Conservation (phyloP, 2,113 vertebrate species). For the Lamprologus ornatipinnis region DNA sequence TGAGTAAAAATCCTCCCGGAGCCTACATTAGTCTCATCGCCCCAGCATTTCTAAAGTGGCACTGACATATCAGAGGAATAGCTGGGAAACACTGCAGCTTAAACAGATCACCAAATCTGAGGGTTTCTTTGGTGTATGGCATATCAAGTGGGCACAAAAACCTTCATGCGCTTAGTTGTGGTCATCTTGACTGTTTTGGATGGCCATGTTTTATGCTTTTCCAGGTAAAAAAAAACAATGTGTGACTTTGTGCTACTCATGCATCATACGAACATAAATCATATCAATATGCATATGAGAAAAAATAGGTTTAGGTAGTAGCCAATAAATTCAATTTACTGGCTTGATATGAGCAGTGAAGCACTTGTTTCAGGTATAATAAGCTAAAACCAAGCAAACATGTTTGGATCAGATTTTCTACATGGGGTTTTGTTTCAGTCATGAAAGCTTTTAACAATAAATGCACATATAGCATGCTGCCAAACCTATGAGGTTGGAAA, state of each 20-base stretch:
- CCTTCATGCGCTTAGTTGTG: background rate
- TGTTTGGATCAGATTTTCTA: background rate
- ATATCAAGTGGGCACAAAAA: background rate
- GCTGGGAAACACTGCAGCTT: background rate
- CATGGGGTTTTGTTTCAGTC: background rate
- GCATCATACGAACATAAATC: background rate
- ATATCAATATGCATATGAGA: background rate
- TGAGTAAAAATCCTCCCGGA: background rate
- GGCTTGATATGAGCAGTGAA: background rate
- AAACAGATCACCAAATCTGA: background rate
- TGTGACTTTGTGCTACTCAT: background rate
- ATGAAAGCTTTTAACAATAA: background rate
- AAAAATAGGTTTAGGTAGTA: background rate
- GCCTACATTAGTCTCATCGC: background rate
- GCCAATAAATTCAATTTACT: background rate
- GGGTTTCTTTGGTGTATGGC: background rate
- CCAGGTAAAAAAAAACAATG: background rate
- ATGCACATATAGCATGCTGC: background rate
- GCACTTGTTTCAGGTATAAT: background rate
- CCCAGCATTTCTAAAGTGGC: background rate
- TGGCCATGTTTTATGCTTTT: background rate
- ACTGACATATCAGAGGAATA: background rate
- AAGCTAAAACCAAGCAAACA: background rate
- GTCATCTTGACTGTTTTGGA: background rate
- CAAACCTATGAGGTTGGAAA: constrained; percentile 5